Evolutionary conservation across 2,113 vertebrate genomes (phyloP).

Genomic region (Scomber scombrus): DNA sequence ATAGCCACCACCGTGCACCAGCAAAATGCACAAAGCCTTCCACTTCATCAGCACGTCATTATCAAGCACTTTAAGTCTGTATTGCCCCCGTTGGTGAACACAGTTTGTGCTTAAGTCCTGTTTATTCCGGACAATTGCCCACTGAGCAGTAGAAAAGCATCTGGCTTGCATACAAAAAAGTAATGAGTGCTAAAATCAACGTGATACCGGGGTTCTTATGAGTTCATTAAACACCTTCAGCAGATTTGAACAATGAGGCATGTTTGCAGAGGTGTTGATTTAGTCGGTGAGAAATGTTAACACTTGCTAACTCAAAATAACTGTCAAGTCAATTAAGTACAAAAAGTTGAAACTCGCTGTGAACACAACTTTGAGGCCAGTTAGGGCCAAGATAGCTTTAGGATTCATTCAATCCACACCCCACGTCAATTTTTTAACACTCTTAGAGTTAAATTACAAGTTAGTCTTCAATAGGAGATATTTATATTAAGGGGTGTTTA

Average conservation of each 20-base stretch:
- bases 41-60: not conserved
- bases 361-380: not conserved
- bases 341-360: not conserved
- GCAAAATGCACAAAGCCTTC: not conserved
- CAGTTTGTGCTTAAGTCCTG: not conserved
- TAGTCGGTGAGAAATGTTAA: slow-evolving; percentile 17
- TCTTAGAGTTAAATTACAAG: slow-evolving; percentile 10
- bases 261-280: slow-evolving; percentile 44
- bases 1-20: not conserved
- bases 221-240: slow-evolving; percentile 58
- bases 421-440: not conserved
- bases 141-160: slow-evolving; percentile 8
- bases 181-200: slow-evolving; percentile 28
- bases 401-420: not conserved
- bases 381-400: not conserved
- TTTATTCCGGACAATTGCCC: not conserved
- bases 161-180: slow-evolving; percentile 6
- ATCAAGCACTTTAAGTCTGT: not conserved
- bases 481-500: not conserved
- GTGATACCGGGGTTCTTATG: not conserved
- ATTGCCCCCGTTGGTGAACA: not conserved
- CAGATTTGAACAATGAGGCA: slow-evolving; percentile 16
- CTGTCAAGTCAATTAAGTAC: slow-evolving; percentile 8
- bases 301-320: slow-evolving; percentile 33
- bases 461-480: not conserved